Base-by-base conservation (phyloP, 2,797 vertebrate species). In the Anguilla obscura region DNA sequence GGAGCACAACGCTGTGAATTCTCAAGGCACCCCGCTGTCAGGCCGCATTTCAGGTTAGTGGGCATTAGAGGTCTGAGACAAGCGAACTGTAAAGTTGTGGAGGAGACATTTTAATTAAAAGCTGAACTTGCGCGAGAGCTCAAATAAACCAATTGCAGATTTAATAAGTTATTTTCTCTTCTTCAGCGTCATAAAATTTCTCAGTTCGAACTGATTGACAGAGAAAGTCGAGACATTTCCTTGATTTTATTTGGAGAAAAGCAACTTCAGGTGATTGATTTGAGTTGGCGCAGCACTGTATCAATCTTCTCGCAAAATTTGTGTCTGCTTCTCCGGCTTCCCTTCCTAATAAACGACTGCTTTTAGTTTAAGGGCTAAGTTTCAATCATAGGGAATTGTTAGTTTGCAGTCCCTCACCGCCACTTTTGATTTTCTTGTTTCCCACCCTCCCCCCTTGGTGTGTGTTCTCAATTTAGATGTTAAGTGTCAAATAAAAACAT, bases 41-140 rank as follows among this genome's bases (percentile, higher is more conserved):
- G 86, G 58, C 74, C 85, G 52, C 33, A 66, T 74, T 85, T 87
- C 88, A 89, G 88, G 88, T 89, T 84, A 89, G 80, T 89, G 50
- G 21, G 79, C 79, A 50, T 50, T 50, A 24, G 18, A 48, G 79
- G 10, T n/a, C 79, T n/a, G 79, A 50, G 45, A 45, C 40, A 50
- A 82, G 18, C 40, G 21, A 82, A 50, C 45, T 48, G 45, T 18
- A 16, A 79, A 45, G 36, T 36, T 21, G 36, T 21, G 36, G 18
- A 79, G 36, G 4, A 45, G 10, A 76, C 63, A 21, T 79, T 79
- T 45, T 7, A 18, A 76, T 27, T 27, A 24, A n/a, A 69, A 18
- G 74, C 36, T 4, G 21, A 79, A 79, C 74, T 21, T 18, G 16
- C 33, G 36, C 33, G 36, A 79, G 14, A 36, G 36, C 33, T 79